Evolutionary conservation across 2,888 invertebrate species (phyloP).

Genomic region (Xestia ashworthii): DNA sequence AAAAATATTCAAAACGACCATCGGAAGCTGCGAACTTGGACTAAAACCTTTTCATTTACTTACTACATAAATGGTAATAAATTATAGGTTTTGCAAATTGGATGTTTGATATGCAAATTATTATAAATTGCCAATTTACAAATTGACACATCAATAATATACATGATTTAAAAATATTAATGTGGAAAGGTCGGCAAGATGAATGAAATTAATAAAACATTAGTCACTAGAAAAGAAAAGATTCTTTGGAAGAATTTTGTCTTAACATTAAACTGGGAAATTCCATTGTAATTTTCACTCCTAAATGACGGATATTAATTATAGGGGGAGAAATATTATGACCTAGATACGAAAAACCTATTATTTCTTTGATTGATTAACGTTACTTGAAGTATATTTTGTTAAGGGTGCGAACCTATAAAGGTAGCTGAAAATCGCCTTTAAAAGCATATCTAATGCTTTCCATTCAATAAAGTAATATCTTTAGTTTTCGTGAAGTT

Average conservation of each 20-base stretch:
- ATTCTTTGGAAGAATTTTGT: neutral
- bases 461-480: neutral
- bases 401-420: neutral
- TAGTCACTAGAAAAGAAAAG: neutral
- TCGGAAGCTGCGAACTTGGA: slow-evolving; percentile 30
- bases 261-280: neutral
- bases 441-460: neutral
- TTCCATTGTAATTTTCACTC: neutral
- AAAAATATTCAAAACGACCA: slow-evolving; percentile 30
- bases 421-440: neutral
- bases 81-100: slow-evolving; percentile 1
- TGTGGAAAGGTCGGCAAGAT: neutral
- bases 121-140: neutral
- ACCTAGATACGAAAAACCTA: neutral
- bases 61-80: neutral
- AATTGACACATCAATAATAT: slow-evolving; percentile 1
- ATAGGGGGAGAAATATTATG: neutral
- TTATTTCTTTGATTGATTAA: neutral
- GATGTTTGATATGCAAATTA: neutral
- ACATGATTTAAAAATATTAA: neutral
- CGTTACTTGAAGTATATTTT: neutral
- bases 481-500: too few relatives aligned
- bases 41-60: neutral
- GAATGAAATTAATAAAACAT: neutral
- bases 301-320: neutral